Conservation (phyloP, 2,888 invertebrate species). For the Parthenolecanium corni region DNA sequence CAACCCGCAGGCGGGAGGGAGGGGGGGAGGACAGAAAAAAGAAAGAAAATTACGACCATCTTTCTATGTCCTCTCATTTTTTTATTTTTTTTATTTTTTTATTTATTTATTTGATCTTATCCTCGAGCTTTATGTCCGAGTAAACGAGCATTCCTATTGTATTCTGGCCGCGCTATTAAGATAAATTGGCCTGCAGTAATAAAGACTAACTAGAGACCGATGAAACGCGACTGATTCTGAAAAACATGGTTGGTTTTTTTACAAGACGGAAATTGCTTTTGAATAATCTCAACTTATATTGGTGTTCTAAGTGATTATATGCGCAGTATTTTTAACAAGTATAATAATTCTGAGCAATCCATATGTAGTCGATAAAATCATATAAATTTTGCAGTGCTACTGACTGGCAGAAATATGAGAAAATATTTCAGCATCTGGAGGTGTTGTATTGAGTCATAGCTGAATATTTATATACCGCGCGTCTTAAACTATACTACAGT, state of each 20-base stretch:
- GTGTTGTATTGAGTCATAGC: no score
- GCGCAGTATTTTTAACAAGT: no score
- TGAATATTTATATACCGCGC: no score
- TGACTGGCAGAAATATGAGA: no score
- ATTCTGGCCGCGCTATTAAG: neutral
- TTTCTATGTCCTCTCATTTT: no score
- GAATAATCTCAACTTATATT: neutral
- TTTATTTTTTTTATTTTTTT: no score
- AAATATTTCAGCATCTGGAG: no score
- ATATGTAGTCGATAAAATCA: neutral
- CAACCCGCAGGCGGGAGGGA: no score
- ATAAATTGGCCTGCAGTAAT: constrained; percentile 4
- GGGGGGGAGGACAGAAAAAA: no score
- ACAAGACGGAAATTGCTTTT: constrained; percentile 1
- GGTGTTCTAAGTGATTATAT: neutral
- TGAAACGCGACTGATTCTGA: constrained; percentile 1
- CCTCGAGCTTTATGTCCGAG: neutral
- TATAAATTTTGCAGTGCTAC: neutral
- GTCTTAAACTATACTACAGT: no score
- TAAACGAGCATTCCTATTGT: neutral
- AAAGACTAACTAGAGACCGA: constrained; percentile 2
- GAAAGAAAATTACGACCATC: no score
- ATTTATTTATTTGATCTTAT: neutral
- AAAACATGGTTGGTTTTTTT: neutral
- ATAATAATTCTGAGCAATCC: neutral